Base-by-base conservation (phyloP, 2,113 vertebrate genomes). In the Proteles cristata region DNA sequence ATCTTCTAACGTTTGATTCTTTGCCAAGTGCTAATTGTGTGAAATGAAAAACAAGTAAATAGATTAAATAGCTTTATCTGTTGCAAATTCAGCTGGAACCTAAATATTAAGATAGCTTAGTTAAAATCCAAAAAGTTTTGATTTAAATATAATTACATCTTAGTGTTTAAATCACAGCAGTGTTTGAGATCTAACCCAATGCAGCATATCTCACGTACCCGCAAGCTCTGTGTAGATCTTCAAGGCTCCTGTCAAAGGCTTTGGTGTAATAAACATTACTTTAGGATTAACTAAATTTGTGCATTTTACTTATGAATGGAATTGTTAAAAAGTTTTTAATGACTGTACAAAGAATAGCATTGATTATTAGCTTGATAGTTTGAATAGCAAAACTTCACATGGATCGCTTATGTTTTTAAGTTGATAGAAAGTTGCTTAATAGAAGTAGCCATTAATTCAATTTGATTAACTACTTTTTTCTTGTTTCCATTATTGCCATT, bases 191-290 rank as follows among this genome's bases (percentile, higher is more conserved):
- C 19, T 1, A 61, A 45, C 17, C 58, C 53, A 81, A 43, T 15
- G 50, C 23, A 88, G 53, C 99, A 99, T 99, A 91, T 99, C 99
- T 89, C 99, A 97, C 99, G 99, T 99, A 50, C 99, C 99, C 68
- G 99, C 99, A 98, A 99, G 99, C 99, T 98, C 99, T 99, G 2
- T 99, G 99, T 93, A 99, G 98, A 94, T 99, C 99, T 95, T 99
- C 99, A 39, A 99, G 97, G 94, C 98, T 99, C 96, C 39, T 43
- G 39, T 61, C 73, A 68, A 35, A 74, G 58, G 35, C 19, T 87
- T 93, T n/a, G 50, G 55, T 69, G 8, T 25, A 53, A 76, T 25
- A 68, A 84, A 80, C 31, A 2, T 19, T 80, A 35, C 14, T 48
- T 65, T n/a, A 86, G 14, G 48, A 63, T 53, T 80, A 73, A 69